Evolutionary conservation across 2,113 vertebrate species (phyloP).

Genomic region (Pterophyllum scalare): DNA sequence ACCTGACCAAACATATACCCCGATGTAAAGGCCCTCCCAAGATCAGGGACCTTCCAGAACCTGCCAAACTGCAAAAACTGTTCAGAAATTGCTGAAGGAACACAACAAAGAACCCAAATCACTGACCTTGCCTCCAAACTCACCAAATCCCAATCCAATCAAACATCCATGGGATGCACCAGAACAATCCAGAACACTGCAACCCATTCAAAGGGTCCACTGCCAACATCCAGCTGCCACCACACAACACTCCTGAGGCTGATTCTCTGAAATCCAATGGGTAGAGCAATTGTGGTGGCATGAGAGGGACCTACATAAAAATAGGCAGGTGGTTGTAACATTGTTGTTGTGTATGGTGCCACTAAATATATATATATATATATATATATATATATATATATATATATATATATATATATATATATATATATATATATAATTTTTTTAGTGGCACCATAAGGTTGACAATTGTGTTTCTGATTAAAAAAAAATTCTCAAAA

Average conservation of each 20-base stretch:
- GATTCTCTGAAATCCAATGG: background rate
- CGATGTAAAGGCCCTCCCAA: background rate
- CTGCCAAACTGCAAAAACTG: background rate
- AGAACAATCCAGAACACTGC: background rate
- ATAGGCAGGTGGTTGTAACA: background rate
- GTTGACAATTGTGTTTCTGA: background rate
- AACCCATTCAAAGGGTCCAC: background rate
- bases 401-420: too few relatives aligned
- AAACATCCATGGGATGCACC: background rate
- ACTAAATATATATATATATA: too few relatives aligned
- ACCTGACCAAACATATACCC: background rate
- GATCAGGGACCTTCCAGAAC: background rate
- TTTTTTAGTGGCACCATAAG: background rate
- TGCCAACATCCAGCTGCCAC: background rate
- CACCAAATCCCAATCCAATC: constrained; percentile 5
- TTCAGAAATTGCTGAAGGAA: background rate
- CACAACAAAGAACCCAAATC: background rate
- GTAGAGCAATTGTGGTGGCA: background rate
- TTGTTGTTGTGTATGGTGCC: too few relatives aligned
- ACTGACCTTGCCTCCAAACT: background rate
- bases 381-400: too few relatives aligned
- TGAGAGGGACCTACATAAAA: background rate
- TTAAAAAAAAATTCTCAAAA: rapidly evolving
- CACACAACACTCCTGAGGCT: background rate
- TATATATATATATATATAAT: background rate